These are phyloP conservation scores for Xylocampa areola DNA, from an alignment of 2,888 invertebrate species.

Conservation along the genomic window DNA sequence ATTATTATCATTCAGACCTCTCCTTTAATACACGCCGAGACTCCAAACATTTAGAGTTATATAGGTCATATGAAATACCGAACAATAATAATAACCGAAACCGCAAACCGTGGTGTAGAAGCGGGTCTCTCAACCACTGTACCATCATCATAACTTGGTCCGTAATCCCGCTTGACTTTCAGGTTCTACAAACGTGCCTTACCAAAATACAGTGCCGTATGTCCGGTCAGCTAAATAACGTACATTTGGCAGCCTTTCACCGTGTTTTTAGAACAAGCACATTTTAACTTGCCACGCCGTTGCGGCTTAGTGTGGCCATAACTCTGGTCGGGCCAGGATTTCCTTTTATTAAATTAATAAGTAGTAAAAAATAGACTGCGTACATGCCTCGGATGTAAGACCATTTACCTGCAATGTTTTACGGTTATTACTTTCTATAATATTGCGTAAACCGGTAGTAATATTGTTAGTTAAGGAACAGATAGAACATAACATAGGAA, in stretches of 20 bases:
- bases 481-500: not conserved
- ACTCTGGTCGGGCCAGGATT: conserved; percentile 48
- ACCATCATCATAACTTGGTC: no score
- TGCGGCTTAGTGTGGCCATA: conserved; percentile 60
- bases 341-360: conserved; percentile 55
- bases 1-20: no score
- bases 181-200: conserved; percentile 3
- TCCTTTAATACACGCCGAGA: no score
- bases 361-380: conserved; percentile 36
- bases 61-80: no score
- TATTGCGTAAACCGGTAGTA: conserved; percentile 28
- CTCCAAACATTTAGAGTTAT: no score
- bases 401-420: conserved; percentile 37
- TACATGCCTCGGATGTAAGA: conserved; percentile 19
- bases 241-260: conserved; percentile 76
- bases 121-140: no score
- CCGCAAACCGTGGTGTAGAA: no score
- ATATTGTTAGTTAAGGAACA: conserved; percentile 5
- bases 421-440: conserved; percentile 46
- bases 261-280: conserved; percentile 79
- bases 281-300: conserved; percentile 70
- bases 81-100: no score
- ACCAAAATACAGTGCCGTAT: conserved; percentile 41
- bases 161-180: no score
- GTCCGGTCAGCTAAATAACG: conserved; percentile 63